Evolutionary conservation across 1,140 invertebrate species (phyloP).

Genomic region (Pemphigus obesinymphae): DNA sequence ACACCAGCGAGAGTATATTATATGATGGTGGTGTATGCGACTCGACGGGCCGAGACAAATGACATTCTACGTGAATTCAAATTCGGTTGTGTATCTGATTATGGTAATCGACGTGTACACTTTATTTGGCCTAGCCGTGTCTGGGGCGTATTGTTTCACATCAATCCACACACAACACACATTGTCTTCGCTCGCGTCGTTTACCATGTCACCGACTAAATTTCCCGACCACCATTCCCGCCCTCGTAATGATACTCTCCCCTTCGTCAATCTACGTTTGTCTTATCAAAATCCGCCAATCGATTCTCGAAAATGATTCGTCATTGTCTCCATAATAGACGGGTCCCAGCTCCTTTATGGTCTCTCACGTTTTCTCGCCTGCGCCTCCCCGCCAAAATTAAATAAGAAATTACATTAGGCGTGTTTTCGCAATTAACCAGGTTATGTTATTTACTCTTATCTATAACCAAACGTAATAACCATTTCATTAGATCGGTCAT

Average conservation of each 20-base stretch:
- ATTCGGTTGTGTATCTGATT: background rate
- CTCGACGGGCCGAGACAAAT: background rate
- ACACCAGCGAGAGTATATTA: too few relatives aligned
- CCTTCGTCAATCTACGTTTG: background rate
- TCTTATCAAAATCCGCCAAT: background rate
- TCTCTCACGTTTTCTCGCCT: too few relatives aligned
- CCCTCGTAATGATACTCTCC: background rate
- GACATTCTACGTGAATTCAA: background rate
- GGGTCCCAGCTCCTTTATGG: too few relatives aligned
- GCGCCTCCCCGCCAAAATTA: too few relatives aligned
- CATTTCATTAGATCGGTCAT: too few relatives aligned
- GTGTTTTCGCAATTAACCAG: too few relatives aligned
- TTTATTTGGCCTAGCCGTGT: background rate
- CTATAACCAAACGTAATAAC: too few relatives aligned
- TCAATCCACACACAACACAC: background rate
- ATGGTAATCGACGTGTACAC: conserved; percentile 2
- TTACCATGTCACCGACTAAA: background rate
- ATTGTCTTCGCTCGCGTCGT: background rate
- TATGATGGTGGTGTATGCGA: background rate
- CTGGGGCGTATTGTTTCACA: background rate
- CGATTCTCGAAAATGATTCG: background rate
- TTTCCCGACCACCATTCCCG: background rate
- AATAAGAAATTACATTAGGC: too few relatives aligned
- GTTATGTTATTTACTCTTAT: too few relatives aligned
- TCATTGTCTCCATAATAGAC: background rate